Evolutionary conservation across 2,797 vertebrate species (phyloP).

Genomic region (Astyanax mexicanus): DNA sequence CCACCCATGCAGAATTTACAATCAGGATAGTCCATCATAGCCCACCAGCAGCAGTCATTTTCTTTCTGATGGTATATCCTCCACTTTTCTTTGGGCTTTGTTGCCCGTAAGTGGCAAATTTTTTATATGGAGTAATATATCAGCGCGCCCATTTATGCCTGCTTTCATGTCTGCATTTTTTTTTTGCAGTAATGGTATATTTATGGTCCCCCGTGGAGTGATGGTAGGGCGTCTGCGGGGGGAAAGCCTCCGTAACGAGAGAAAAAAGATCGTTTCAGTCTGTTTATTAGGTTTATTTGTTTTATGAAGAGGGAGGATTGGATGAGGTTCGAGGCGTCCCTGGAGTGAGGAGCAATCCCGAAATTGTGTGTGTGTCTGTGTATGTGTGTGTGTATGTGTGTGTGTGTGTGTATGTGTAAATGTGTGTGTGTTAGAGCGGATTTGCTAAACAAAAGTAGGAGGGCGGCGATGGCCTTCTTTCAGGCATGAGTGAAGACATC

Average conservation of each 20-base stretch:
- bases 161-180: conserved; percentile 61
- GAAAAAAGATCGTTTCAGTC: conserved; percentile 71
- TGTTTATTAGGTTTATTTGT: conserved; percentile 67
- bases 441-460: not conserved
- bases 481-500: not conserved
- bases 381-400: conserved; percentile 6
- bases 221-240: conserved; percentile 56
- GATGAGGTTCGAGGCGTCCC: conserved; percentile 36
- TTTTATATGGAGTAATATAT: conserved; percentile 73
- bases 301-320: conserved; percentile 71
- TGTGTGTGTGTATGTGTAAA: conserved; percentile 28
- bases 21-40: conserved; percentile 32
- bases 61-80: conserved; percentile 61
- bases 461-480: not conserved
- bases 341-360: conserved; percentile 37
- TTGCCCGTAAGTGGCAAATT: conserved; percentile 37
- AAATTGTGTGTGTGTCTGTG: conserved; percentile 19
- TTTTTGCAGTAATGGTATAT: conserved; percentile 63
- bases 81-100: conserved; percentile 50
- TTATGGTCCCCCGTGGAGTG: conserved; percentile 63
- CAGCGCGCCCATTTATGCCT: conserved; percentile 49
- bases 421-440: not conserved
- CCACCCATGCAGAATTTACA: conserved; percentile 27
- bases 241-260: conserved; percentile 69
- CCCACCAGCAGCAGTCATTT: conserved; percentile 42